Conservation (phyloP, 2,888 invertebrate species). For the Portevinia maculata region DNA sequence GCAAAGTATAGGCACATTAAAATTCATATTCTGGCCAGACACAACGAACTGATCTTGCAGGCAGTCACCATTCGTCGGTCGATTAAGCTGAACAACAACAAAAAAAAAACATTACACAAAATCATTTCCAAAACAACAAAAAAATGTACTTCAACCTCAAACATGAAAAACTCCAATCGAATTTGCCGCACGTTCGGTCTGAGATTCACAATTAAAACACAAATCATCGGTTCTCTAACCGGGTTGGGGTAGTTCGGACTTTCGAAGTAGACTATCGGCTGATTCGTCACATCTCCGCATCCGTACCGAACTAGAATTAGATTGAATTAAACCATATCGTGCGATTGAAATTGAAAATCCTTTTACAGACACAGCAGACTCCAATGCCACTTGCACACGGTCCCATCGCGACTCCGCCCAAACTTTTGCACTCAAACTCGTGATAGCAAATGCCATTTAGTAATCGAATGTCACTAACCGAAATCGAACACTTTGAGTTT, state of each 20-base stretch:
- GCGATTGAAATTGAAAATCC: neutral
- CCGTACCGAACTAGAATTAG: slow-evolving; percentile 85
- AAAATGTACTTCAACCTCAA: slow-evolving; percentile 84
- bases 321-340: slow-evolving; percentile 24
- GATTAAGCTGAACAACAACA: slow-evolving; percentile 84
- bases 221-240: slow-evolving; percentile 85
- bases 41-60: slow-evolving; percentile 88
- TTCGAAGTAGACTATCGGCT: slow-evolving; percentile 88
- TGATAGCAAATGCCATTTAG: slow-evolving; percentile 89
- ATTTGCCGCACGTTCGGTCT: slow-evolving; percentile 86
- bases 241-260: slow-evolving; percentile 88
- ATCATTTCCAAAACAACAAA: too few species aligned
- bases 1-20: slow-evolving; percentile 88
- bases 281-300: slow-evolving; percentile 87
- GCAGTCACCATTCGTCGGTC: slow-evolving; percentile 88
- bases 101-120: slow-evolving; percentile 3
- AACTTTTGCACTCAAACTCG: slow-evolving; percentile 86
- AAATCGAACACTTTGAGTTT: slow-evolving; percentile 85
- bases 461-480: slow-evolving; percentile 82
- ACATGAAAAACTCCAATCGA: slow-evolving; percentile 87
- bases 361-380: slow-evolving; percentile 90
- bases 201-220: slow-evolving; percentile 86
- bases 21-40: slow-evolving; percentile 88
- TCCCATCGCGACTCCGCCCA: slow-evolving; percentile 87
- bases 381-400: slow-evolving; percentile 89